Conservation (phyloP, 2,888 invertebrate species). For the Stenurella melanura region DNA sequence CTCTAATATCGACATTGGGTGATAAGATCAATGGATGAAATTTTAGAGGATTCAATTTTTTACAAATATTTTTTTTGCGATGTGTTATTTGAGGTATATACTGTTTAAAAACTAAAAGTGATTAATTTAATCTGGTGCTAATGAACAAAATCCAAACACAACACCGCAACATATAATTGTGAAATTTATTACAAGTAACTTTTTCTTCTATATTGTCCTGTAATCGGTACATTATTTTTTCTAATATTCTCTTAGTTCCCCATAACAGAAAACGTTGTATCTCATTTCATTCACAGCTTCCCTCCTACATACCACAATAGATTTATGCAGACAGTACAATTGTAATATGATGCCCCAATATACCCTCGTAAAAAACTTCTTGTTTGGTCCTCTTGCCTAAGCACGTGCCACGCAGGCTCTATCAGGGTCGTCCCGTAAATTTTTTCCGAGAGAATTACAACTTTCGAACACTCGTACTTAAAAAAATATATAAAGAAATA, state of each 20-base stretch:
- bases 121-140: neutral
- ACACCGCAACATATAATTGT: neutral
- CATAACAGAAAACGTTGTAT: slow-evolving; percentile 53
- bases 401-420: slow-evolving; percentile 52
- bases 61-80: no score
- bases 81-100: no score
- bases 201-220: slow-evolving; percentile 7
- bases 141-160: neutral
- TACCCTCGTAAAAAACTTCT: slow-evolving; percentile 59
- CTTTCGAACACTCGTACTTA: no score
- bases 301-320: slow-evolving; percentile 59
- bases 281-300: slow-evolving; percentile 63
- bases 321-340: slow-evolving; percentile 59
- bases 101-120: no score
- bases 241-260: slow-evolving; percentile 45
- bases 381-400: slow-evolving; percentile 54
- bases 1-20: no score
- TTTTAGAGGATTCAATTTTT: no score
- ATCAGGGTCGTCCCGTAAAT: slow-evolving; percentile 41
- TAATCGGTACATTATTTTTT: slow-evolving; percentile 52
- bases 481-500: no score
- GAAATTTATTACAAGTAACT: neutral
- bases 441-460: slow-evolving; percentile 43
- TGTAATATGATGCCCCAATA: slow-evolving; percentile 63
- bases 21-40: no score